A percentile compares a stretch with the other conserved stretches of the same genome.
Conservation (phyloP, 1,140 invertebrate genomes). For the Eurosta solidaginis region DNA sequence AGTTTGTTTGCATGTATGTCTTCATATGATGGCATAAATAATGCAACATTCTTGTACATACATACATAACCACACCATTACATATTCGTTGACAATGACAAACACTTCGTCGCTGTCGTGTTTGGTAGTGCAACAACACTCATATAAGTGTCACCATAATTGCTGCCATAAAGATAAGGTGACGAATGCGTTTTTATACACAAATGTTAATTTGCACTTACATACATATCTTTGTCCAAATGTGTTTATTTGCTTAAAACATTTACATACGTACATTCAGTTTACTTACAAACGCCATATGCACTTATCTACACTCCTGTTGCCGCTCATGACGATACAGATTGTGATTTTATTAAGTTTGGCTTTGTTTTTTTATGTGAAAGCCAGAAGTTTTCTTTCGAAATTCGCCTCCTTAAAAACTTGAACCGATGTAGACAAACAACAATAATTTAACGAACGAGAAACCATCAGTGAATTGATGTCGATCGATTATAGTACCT, state of each 20-base stretch:
- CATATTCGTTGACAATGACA: constrained; percentile 21
- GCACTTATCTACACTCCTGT: neutral
- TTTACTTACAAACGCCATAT: neutral
- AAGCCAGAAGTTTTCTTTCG: neutral
- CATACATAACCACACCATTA: neutral
- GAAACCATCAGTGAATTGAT: too few species aligned
- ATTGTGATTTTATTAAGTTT: neutral
- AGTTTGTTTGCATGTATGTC: neutral
- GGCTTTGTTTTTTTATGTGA: neutral
- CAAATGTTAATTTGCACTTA: neutral
- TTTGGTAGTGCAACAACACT: neutral
- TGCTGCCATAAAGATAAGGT: constrained; percentile 31
- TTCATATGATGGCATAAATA: neutral
- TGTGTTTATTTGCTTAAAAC: too few species aligned
- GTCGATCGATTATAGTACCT: too few species aligned
- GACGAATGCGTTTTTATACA: constrained; percentile 30
- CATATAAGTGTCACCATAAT: constrained; percentile 32
- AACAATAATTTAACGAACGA: too few species aligned
- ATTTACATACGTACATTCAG: neutral
- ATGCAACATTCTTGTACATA: neutral
- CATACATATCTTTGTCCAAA: too few species aligned
- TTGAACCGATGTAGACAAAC: too few species aligned
- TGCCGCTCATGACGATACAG: neutral
- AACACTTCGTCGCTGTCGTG: neutral
- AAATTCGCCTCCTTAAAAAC: too few species aligned